Evolutionary conservation across 2,888 invertebrate genomes (phyloP).

Genomic region (Adelognathus sp.): DNA sequence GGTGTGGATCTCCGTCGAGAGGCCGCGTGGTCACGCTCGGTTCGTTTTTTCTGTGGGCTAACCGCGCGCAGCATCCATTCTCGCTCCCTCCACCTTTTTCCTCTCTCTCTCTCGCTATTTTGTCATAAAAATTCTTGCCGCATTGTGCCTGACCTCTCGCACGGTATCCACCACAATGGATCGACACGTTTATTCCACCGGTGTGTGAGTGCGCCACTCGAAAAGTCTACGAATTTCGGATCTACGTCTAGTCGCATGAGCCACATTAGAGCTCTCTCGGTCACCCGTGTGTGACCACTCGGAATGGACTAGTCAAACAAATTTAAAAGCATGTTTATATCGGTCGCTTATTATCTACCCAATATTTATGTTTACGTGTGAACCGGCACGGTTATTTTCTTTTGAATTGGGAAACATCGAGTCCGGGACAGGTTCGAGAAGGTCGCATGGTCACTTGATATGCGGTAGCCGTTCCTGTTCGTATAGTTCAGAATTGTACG

Average conservation of each 20-base stretch:
- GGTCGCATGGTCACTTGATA: not conserved
- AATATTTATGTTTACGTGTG: constrained; percentile 23
- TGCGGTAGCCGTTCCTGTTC: not conserved
- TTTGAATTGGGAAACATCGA: not conserved
- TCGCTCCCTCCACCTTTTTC: not conserved
- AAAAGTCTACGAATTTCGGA: not conserved
- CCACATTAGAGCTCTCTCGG: not conserved
- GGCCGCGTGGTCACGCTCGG: constrained; percentile 40
- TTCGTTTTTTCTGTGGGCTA: constrained; percentile 25
- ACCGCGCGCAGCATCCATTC: constrained; percentile 4
- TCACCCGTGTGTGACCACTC: constrained; percentile 1
- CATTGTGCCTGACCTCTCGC: constrained; percentile 46
- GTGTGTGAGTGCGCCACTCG: constrained; percentile 7
- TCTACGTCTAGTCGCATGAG: not conserved
- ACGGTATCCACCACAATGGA: constrained; percentile 42
- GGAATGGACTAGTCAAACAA: constrained; percentile 31
- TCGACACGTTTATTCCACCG: constrained; percentile 8
- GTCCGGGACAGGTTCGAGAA: not conserved
- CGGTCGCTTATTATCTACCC: constrained; percentile 7
- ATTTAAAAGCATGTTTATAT: constrained; percentile 38
- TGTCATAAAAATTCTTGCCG: constrained; percentile 63
- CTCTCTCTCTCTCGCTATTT: constrained; percentile 58
- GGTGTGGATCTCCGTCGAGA: constrained; percentile 43
- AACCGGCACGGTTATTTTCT: not conserved
- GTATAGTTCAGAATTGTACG: not conserved